These are phyloP conservation scores for Sigmodon hispidus DNA, from an alignment of 2,113 vertebrate species.

Conservation along the genomic window DNA sequence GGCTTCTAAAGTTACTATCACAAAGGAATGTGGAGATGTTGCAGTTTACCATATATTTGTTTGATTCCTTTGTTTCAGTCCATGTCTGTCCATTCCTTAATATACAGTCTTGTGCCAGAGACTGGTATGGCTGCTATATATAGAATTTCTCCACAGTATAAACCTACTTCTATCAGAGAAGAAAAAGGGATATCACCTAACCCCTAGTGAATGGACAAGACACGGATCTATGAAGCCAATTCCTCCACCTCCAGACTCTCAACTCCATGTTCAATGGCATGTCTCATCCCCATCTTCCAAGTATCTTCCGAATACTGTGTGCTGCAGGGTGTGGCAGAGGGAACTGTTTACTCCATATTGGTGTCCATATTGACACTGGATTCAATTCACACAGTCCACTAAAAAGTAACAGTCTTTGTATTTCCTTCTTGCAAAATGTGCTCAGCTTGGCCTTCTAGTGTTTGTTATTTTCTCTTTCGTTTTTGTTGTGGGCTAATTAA, in stretches of 20 bases:
- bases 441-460: background rate
- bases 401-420: background rate
- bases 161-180: background rate
- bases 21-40: background rate
- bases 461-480: background rate
- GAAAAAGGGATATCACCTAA: rapidly evolving
- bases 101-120: background rate
- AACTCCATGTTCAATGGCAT: rapidly evolving
- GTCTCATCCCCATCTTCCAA: background rate
- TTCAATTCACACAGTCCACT: background rate
- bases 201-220: rapidly evolving
- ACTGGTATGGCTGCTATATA: rapidly evolving
- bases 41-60: background rate
- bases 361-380: background rate
- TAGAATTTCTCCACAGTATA: background rate
- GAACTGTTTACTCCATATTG: background rate
- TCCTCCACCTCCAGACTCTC: too few species aligned
- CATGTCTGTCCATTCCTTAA: background rate
- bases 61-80: background rate
- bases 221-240: background rate
- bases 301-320: background rate
- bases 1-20: background rate
- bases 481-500: background rate
- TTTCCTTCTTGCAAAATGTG: background rate
- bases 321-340: background rate